Conservation (phyloP, 1,140 invertebrate species). For the Spodoptera litura region DNA sequence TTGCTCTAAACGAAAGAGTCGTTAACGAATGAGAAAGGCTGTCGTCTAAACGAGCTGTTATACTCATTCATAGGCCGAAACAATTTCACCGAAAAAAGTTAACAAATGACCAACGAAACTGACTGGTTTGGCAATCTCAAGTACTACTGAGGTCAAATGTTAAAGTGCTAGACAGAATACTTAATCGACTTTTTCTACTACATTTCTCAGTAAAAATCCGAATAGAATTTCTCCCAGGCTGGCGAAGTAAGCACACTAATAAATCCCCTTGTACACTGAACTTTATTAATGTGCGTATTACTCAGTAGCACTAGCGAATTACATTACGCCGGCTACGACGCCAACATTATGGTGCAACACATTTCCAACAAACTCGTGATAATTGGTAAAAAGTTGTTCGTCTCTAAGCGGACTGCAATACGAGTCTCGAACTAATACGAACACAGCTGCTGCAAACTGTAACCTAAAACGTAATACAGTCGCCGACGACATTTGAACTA, state of each 20-base stretch:
- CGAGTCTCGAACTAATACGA: slow-evolving; percentile 36
- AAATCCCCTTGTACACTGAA: not conserved
- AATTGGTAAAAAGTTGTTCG: slow-evolving; percentile 33
- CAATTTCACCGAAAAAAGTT: slow-evolving; percentile 6
- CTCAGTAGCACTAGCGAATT: slow-evolving; percentile 1
- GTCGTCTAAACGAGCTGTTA: slow-evolving; percentile 49
- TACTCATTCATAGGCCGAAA: slow-evolving; percentile 18
- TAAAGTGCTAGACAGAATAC: not conserved
- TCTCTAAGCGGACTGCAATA: slow-evolving; percentile 36
- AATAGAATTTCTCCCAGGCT: not conserved
- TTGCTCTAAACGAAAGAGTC: slow-evolving; percentile 53
- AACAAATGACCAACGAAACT: not conserved
- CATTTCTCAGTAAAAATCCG: slow-evolving; percentile 11
- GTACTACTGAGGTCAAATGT: slow-evolving; percentile 13
- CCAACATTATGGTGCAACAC: slow-evolving; percentile 8
- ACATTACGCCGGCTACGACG: not conserved
- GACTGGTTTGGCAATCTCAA: slow-evolving; percentile 3
- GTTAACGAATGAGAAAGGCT: slow-evolving; percentile 47
- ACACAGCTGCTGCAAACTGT: slow-evolving; percentile 40
- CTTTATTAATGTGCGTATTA: slow-evolving; percentile 22
- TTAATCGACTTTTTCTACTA: slow-evolving; percentile 27
- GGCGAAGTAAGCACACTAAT: slow-evolving; percentile 11
- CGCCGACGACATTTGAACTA: slow-evolving; percentile 34
- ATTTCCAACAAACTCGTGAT: not conserved
- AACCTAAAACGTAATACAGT: slow-evolving; percentile 39